Conservation (phyloP, 2,797 vertebrate species). For the Austrolebias charrua region DNA sequence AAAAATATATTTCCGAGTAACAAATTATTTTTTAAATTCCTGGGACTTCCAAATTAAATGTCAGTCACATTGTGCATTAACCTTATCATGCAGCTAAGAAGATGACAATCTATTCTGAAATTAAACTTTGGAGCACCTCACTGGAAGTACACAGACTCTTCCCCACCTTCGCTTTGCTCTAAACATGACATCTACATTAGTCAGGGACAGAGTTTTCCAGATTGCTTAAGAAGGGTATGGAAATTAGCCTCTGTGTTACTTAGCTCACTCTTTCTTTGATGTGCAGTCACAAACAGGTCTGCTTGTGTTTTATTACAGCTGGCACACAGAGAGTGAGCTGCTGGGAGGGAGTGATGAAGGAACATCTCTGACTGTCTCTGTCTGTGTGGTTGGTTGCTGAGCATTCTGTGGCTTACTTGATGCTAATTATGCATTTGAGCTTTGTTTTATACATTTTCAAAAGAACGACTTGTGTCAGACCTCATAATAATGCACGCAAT, state of each 20-base stretch:
- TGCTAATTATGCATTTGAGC: constrained; percentile 52
- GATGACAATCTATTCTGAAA: constrained; percentile 37
- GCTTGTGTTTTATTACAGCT: constrained; percentile 60
- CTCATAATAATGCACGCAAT: constrained; percentile 53
- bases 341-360: constrained; percentile 15
- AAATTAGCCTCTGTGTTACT: constrained; percentile 64
- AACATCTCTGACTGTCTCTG: constrained; percentile 41
- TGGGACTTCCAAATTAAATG: constrained; percentile 24
- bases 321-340: constrained; percentile 35
- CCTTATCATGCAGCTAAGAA: constrained; percentile 36
- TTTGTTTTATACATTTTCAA: constrained; percentile 49
- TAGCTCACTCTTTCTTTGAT: constrained; percentile 61
- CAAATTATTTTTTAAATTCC: constrained; percentile 34
- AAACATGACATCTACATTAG: constrained; percentile 37
- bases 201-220: constrained; percentile 41
- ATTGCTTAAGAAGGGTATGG: constrained; percentile 53
- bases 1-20: constrained; percentile 23
- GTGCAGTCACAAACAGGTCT: constrained; percentile 59
- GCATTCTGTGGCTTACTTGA: constrained; percentile 59
- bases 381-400: constrained; percentile 46
- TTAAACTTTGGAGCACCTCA: constrained; percentile 24
- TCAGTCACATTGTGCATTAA: constrained; percentile 31
- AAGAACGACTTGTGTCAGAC: constrained; percentile 28
- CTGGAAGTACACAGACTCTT: constrained; percentile 17
- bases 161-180: constrained; percentile 41